These are phyloP conservation scores for Gymnoscopelus microlampas DNA, from an alignment of 2,797 vertebrate species.

Conservation along the genomic window DNA sequence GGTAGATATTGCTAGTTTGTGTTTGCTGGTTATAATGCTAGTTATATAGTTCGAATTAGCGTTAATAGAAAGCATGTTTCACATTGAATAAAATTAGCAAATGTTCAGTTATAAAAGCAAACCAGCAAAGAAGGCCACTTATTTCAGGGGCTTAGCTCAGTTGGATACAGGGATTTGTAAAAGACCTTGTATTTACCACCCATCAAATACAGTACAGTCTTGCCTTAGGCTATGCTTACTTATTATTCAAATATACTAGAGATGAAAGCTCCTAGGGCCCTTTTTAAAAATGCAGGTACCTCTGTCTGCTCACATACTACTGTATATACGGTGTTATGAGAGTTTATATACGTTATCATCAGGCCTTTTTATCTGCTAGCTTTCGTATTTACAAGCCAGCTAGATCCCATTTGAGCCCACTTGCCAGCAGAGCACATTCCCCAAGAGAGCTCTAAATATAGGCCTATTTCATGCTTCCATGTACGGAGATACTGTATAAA, in stretches of 20 bases:
- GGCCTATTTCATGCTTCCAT: constrained; percentile 29
- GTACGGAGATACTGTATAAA: constrained; percentile 32
- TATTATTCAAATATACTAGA: not conserved
- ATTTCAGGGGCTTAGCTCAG: constrained; percentile 43
- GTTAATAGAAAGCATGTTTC: too few species aligned
- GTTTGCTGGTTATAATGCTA: too few species aligned
- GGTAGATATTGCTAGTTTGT: too few species aligned
- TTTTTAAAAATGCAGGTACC: constrained; percentile 13
- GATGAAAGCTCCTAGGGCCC: not conserved
- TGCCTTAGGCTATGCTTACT: not conserved
- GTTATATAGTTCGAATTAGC: too few species aligned
- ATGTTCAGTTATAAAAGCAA: constrained; percentile 40
- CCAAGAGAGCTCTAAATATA: constrained; percentile 18
- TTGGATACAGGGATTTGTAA: constrained; percentile 13
- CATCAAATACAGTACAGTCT: not conserved
- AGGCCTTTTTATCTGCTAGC: constrained; percentile 12
- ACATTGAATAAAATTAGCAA: too few species aligned
- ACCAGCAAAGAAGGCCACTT: constrained; percentile 38
- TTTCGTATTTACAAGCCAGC: constrained; percentile 25
- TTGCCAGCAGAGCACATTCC: not conserved
- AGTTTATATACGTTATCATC: constrained; percentile 12
- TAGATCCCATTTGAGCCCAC: constrained; percentile 36
- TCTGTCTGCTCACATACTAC: not conserved
- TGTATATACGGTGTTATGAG: constrained; percentile 8
- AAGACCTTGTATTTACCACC: constrained; percentile 8